phyloP scores from a whole-genome alignment of 2,797 vertebrate species.

The Cossypha polioptera region DNA sequence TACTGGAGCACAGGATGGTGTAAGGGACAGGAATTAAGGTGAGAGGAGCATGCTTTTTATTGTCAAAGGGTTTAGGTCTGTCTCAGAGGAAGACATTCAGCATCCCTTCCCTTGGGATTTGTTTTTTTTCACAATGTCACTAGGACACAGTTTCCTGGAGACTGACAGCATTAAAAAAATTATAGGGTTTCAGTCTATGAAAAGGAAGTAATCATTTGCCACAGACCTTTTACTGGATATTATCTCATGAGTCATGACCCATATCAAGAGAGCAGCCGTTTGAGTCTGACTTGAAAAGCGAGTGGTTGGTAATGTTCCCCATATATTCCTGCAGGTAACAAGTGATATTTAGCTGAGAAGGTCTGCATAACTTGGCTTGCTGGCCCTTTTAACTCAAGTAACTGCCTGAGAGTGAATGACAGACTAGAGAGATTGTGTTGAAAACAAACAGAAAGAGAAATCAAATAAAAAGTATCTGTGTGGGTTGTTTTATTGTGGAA shows the following conservation, averaged over 20 bases:
- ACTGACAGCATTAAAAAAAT: constrained; percentile 35
- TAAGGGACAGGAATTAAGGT: not conserved
- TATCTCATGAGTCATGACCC: constrained; percentile 63
- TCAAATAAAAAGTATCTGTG: constrained; percentile 44
- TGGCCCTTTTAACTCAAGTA: constrained; percentile 61
- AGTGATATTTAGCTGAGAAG: constrained; percentile 56
- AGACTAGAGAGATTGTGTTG: constrained; percentile 58
- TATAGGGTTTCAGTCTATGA: constrained; percentile 21
- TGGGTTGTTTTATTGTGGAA: constrained; percentile 56
- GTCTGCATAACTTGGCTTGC: constrained; percentile 4
- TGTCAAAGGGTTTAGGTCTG: not conserved
- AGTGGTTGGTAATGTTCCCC: constrained; percentile 34
- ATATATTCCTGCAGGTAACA: constrained; percentile 67
- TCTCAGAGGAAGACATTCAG: not conserved
- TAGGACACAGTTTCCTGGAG: constrained; percentile 1
- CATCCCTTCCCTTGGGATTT: not conserved
- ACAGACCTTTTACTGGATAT: constrained; percentile 58
- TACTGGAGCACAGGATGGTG: not conserved
- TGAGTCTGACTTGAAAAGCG: constrained; percentile 45
- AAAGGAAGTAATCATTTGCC: constrained; percentile 48
- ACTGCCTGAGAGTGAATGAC: constrained; percentile 36
- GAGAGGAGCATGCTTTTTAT: not conserved
- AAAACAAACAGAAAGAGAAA: constrained; percentile 54
- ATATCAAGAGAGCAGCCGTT: constrained; percentile 23
- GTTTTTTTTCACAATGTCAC: not conserved